These are phyloP conservation scores for Euglossa dilemma DNA, from an alignment of 1,140 invertebrate genomes.

Conservation along the genomic window DNA sequence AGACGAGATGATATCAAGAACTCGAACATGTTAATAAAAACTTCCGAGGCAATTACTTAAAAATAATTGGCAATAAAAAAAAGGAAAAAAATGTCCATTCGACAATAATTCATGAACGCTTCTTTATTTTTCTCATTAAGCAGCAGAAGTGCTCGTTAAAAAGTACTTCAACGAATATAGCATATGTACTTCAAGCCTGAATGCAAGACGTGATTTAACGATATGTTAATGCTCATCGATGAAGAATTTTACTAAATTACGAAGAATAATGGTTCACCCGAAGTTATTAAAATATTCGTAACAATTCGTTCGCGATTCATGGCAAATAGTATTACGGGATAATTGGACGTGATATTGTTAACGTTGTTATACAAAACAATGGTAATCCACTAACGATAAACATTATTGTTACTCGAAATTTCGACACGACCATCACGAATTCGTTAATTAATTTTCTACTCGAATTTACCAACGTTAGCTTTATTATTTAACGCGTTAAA, in stretches of 20 bases:
- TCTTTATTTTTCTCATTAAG: conserved; percentile 1
- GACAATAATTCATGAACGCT: not conserved
- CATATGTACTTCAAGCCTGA: not conserved
- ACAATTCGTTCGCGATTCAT: not conserved
- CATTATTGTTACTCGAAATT: not conserved
- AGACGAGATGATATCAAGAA: not conserved
- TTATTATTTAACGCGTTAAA: too few species aligned
- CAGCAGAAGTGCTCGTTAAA: not conserved
- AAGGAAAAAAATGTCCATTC: conserved; percentile 8
- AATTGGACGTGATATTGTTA: not conserved
- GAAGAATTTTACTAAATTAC: not conserved
- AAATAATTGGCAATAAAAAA: conserved; percentile 23
- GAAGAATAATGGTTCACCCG: not conserved
- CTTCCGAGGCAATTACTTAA: not conserved
- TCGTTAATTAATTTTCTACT: too few species aligned
- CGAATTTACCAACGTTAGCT: too few species aligned
- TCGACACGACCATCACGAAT: too few species aligned
- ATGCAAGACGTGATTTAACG: not conserved
- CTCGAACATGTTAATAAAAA: not conserved
- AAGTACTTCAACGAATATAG: not conserved
- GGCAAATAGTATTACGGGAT: not conserved
- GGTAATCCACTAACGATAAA: not conserved
- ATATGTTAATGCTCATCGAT: not conserved
- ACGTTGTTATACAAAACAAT: not conserved
- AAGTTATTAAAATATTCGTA: not conserved